Conservation (phyloP, 2,888 invertebrate species). For the Luffia ferchaultella region DNA sequence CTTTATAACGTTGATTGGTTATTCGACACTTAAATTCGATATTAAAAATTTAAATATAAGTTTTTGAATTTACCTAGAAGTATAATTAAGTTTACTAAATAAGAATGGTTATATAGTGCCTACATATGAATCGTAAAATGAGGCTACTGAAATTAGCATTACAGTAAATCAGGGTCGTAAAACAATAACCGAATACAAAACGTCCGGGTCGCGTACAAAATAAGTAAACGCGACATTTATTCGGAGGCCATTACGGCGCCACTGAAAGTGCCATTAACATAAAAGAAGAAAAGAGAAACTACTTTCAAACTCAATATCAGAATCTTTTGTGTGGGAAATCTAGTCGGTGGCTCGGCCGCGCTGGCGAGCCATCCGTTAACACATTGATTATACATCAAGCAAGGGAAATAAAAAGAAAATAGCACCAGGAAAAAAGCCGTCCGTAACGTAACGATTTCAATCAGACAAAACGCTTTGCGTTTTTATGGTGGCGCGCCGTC, state of each 20-base stretch:
- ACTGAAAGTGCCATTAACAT: conserved; percentile 58
- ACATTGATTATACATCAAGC: conserved; percentile 66
- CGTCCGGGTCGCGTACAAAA: not conserved
- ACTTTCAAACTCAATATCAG: conserved; percentile 63
- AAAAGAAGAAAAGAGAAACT: conserved; percentile 57
- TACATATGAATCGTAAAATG: too few relatives aligned
- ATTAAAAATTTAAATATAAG: not conserved
- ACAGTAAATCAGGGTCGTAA: too few relatives aligned
- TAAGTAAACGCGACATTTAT: conserved; percentile 43
- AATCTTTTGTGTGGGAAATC: conserved; percentile 63
- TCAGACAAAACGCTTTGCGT: conserved; percentile 66
- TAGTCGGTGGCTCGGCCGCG: conserved; percentile 38
- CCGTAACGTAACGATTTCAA: conserved; percentile 57
- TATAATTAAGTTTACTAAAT: not conserved
- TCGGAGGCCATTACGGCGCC: conserved; percentile 47
- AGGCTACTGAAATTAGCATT: too few relatives aligned
- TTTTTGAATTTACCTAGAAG: not conserved
- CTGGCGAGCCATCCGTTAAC: conserved; percentile 59
- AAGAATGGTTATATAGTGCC: too few relatives aligned
- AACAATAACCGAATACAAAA: too few relatives aligned
- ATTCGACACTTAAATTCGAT: not conserved
- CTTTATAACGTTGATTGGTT: conserved; percentile 30
- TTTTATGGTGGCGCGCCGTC: conserved; percentile 58
- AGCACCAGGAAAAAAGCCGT: conserved; percentile 49
- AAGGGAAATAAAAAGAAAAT: conserved; percentile 60